Conservation (phyloP, 2,113 vertebrate genomes). For the sheep (Ovis aries) region ARS-UI_Ramb_v3.0 NC_056078.1:11236501-11237000, state of each 20-base stretch:
- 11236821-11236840: background rate
- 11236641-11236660: background rate
- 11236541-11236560: background rate
- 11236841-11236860: accelerated
- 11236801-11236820: background rate
- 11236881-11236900: background rate
- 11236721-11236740: background rate
- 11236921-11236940: background rate
- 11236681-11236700: background rate
- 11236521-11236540: background rate
- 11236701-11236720: background rate
- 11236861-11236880: background rate
- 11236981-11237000: background rate
- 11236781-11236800: background rate
- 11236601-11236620: background rate
- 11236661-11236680: background rate
- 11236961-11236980: background rate
- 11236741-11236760: background rate
- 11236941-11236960: background rate
- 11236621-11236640: background rate
- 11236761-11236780: background rate
- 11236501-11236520: background rate
- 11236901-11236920: accelerated
- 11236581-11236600: background rate
- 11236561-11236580: background rate